phyloP scores from a whole-genome alignment of 1,140 invertebrate genomes.

The Thaumetopoea pityocampa region DNA sequence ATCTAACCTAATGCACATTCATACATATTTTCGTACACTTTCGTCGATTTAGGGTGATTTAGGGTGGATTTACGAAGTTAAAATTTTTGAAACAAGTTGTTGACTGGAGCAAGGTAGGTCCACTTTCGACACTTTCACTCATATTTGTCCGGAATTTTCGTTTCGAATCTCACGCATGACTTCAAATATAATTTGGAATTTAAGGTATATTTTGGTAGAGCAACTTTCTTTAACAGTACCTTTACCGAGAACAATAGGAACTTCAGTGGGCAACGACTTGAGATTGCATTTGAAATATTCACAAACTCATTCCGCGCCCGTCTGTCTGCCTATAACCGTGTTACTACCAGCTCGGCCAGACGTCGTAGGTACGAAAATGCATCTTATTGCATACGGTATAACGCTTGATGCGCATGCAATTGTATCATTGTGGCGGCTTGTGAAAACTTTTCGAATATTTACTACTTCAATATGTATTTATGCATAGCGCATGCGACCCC shows the following conservation, averaged over 20 bases:
- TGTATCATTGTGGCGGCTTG: neutral
- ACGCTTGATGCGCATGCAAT: neutral
- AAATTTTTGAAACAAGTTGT: too few relatives aligned
- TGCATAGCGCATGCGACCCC: constrained; percentile 38
- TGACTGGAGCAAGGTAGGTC: too few relatives aligned
- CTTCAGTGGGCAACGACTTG: constrained; percentile 48
- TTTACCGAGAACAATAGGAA: constrained; percentile 44
- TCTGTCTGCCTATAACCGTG: constrained; percentile 36
- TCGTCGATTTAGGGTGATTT: too few relatives aligned
- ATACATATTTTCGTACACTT: too few relatives aligned
- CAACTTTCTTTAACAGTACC: constrained; percentile 9
- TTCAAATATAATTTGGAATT: constrained; percentile 10
- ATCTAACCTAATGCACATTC: too few relatives aligned
- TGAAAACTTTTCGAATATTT: constrained; percentile 26
- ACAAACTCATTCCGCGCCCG: constrained; percentile 50
- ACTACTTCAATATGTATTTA: constrained; percentile 38
- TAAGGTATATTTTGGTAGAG: constrained; percentile 32
- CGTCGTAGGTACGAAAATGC: constrained; percentile 9
- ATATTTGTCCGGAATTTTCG: too few relatives aligned
- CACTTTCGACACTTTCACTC: too few relatives aligned
- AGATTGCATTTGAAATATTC: constrained; percentile 68
- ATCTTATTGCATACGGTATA: constrained; percentile 8
- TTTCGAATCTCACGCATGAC: too few relatives aligned
- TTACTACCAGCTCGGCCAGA: constrained; percentile 10
- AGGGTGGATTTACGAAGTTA: too few relatives aligned